These are phyloP conservation scores for Colostygia pectinataria DNA, from an alignment of 2,888 invertebrate genomes.

Conservation along the genomic window DNA sequence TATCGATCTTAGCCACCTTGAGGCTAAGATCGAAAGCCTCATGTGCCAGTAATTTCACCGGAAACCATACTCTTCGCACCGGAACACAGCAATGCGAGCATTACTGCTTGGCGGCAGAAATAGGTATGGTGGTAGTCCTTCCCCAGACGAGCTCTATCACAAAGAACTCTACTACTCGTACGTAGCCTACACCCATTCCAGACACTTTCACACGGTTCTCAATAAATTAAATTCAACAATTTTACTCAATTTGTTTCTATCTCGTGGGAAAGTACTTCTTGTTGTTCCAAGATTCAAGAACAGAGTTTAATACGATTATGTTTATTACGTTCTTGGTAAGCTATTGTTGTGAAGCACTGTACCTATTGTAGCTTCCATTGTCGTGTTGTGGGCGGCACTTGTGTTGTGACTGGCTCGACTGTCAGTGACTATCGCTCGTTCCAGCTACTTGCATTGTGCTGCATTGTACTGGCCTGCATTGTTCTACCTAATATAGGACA, in stretches of 20 bases:
- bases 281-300: conserved; percentile 17
- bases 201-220: neutral
- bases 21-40: too few relatives aligned
- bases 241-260: neutral
- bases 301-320: conserved; percentile 3
- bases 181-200: too few relatives aligned
- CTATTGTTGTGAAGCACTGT: neutral
- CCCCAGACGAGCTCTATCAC: too few relatives aligned
- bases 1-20: too few relatives aligned
- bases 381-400: neutral
- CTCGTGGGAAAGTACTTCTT: conserved; percentile 15
- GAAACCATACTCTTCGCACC: too few relatives aligned
- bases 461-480: neutral
- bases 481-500: too few relatives aligned
- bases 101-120: too few relatives aligned
- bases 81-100: too few relatives aligned
- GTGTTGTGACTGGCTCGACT: too few relatives aligned
- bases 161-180: too few relatives aligned
- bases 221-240: neutral
- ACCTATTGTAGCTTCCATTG: neutral
- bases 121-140: too few relatives aligned
- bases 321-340: conserved; percentile 1
- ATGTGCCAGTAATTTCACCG: too few relatives aligned
- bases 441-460: conserved; percentile 2
- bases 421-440: neutral